Conservation (phyloP, 2,113 vertebrate species). For the Nothobranchius furzeri region DNA sequence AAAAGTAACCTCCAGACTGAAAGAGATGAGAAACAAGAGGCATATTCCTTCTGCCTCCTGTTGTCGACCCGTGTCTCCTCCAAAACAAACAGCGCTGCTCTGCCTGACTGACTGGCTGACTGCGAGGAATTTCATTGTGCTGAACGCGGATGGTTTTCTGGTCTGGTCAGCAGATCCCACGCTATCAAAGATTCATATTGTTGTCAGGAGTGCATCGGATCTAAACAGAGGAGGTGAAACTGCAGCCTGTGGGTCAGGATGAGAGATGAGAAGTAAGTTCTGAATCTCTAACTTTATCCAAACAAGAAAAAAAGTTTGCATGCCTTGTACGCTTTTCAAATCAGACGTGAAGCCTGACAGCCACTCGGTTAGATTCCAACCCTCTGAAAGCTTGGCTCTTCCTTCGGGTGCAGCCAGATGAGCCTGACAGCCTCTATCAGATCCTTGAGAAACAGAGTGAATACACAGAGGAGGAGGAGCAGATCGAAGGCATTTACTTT, state of each 20-base stretch:
- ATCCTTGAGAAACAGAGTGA: conserved; percentile 14
- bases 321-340: neutral
- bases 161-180: conserved; percentile 69
- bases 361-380: conserved; percentile 39
- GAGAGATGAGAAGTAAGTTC: conserved; percentile 4
- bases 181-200: conserved; percentile 76
- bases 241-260: conserved; percentile 42
- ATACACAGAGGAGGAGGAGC: neutral
- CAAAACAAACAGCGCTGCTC: conserved; percentile 34
- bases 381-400: conserved; percentile 25
- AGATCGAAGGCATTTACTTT: conserved; percentile 28
- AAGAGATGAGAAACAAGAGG: conserved; percentile 19
- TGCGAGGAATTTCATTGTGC: conserved; percentile 42
- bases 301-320: neutral
- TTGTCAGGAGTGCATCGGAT: conserved; percentile 62
- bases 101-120: conserved; percentile 35
- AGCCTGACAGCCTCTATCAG: conserved; percentile 50
- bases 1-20: conserved; percentile 33
- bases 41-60: neutral
- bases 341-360: conserved; percentile 16
- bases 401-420: conserved; percentile 16
- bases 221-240: conserved; percentile 29
- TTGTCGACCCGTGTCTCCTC: conserved; percentile 28
- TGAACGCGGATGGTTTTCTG: conserved; percentile 33
- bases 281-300: conserved; percentile 5